Evolutionary conservation across 2,888 invertebrate species (phyloP), one percentile per base, ranked within the genome.

Genomic region (Drosophila subquinaria): DNA sequence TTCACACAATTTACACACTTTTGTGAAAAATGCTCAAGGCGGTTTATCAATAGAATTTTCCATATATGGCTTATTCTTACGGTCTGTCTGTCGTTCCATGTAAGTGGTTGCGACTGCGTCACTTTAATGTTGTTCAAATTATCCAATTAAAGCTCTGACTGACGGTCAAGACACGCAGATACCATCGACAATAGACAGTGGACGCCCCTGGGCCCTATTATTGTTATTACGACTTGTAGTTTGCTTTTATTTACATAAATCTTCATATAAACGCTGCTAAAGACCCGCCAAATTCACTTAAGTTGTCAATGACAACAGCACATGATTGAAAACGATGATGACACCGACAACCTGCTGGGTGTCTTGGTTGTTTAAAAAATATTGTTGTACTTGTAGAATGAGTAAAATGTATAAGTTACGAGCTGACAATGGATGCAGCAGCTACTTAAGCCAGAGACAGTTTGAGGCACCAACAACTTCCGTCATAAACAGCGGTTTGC

Each of bases 191-290:
- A 30, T 11, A 64, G 64, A 69, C 61, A 70, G 60, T 35, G 55
- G 42, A 33, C 67, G 68, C 66, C 72, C 63, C 57, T 61, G 23
- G 17, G 55, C 23, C 52, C 23, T 68, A 67, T 67, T 68, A 64
- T 72, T 80, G 56, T 70, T 73, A 70, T 79, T 79, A 72, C 69
- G 48, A 50, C 30, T 33, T 42, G 55, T 59, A 63, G 70, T 67
- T 65, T 67, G 55, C 51, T 48, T 45, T 65, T 62, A 89, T 89
- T 87, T 90, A 89, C 90, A 90, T 90, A 90, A 90, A 90, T 89
- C 91, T 89, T 80, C 76, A 87, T 90, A 76, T 63, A 60, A 65
- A 59, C 60, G 67, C 30, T 30, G 62, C 47, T 30, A n/a, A 60
- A 66, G 71, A 64, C 45, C 45, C 51, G 57, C 38, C 48, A 67